Evolutionary conservation across 2,888 invertebrate genomes (phyloP).

Genomic region (Lasioglossum marginatum): DNA sequence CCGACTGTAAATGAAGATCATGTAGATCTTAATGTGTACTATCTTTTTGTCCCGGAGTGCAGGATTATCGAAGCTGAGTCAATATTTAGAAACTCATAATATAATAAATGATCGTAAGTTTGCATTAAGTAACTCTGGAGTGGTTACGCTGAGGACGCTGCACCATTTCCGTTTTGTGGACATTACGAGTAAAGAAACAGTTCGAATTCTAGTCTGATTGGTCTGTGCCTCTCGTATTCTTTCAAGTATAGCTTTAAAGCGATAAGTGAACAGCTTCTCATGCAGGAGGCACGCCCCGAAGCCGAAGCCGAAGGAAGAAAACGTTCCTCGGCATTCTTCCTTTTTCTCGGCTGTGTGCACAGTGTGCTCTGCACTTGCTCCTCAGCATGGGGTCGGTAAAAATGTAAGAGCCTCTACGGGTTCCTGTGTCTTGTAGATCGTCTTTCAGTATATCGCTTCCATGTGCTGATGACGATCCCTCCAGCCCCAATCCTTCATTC

Average conservation of each 20-base stretch:
- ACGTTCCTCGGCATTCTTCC: conserved; percentile 21
- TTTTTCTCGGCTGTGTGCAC: conserved; percentile 45
- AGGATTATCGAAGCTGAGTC: too few relatives aligned
- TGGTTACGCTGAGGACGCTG: background rate
- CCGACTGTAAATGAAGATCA: too few relatives aligned
- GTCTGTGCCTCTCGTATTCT: conserved; percentile 30
- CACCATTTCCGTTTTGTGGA: background rate
- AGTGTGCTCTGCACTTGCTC: conserved; percentile 76
- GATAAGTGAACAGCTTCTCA: conserved; percentile 49
- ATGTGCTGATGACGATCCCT: conserved; percentile 20
- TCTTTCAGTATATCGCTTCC: conserved; percentile 31
- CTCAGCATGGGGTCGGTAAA: conserved; percentile 81
- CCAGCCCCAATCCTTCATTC: conserved; percentile 13
- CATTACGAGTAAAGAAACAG: conserved; percentile 31
- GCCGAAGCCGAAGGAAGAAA: conserved; percentile 22
- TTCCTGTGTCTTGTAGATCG: conserved; percentile 54
- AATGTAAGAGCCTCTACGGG: conserved; percentile 70
- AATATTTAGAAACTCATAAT: too few relatives aligned
- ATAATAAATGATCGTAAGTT: too few relatives aligned
- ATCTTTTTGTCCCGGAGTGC: too few relatives aligned
- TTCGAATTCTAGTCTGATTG: conserved; percentile 41
- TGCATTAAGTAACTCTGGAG: too few relatives aligned
- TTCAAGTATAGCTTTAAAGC: conserved; percentile 50
- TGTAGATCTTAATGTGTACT: too few relatives aligned
- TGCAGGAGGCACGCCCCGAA: conserved; percentile 44